phyloP scores from a whole-genome alignment of 2,113 vertebrate genomes.

The Orientallactaga bullata region DNA sequence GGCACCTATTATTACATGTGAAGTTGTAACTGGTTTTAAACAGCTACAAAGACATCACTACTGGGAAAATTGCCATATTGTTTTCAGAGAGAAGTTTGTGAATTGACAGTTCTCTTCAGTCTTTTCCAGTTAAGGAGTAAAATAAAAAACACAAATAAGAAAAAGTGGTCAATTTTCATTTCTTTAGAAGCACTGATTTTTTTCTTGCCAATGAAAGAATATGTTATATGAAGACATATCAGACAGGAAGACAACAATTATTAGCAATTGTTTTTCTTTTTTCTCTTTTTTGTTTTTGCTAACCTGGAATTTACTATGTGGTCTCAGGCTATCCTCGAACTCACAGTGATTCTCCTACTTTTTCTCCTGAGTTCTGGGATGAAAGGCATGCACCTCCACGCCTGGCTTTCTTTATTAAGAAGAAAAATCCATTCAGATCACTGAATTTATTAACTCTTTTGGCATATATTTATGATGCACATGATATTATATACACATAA shows the following conservation, averaged over 20 bases:
- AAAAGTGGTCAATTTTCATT: conserved; percentile 27
- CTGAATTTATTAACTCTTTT: neutral
- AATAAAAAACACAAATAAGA: neutral
- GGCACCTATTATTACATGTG: conserved; percentile 23
- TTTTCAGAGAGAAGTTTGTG: conserved; percentile 46
- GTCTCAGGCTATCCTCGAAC: too few relatives aligned
- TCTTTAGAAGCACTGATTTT: neutral
- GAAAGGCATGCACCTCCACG: too few relatives aligned
- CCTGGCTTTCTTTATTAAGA: neutral
- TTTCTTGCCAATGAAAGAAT: conserved; percentile 36
- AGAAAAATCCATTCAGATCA: neutral
- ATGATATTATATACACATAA: neutral
- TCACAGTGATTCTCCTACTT: too few relatives aligned
- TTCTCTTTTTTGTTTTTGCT: neutral
- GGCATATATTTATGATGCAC: neutral
- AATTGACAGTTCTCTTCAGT: conserved; percentile 11
- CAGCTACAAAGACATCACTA: conserved; percentile 28
- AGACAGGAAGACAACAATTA: neutral
- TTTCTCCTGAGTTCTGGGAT: too few relatives aligned
- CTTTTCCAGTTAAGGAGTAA: neutral
- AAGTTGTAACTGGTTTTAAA: conserved; percentile 63
- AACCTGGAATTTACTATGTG: too few relatives aligned
- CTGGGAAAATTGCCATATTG: conserved; percentile 24
- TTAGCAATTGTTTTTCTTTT: neutral
- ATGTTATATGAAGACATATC: neutral